phyloP scores from a whole-genome alignment of 2,888 invertebrate species.

The Tillus elongatus region DNA sequence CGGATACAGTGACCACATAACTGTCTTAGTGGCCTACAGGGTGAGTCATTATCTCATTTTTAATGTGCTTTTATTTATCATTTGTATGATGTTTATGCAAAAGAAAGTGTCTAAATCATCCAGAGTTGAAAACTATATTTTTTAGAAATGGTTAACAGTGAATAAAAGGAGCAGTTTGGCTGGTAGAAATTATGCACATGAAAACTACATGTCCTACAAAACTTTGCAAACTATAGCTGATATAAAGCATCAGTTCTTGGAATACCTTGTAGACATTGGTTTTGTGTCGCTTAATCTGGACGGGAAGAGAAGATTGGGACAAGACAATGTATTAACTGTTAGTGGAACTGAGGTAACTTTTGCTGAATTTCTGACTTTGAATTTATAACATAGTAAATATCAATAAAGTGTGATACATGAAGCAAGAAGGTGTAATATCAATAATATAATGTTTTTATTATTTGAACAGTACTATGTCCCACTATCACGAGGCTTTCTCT shows the following conservation, averaged over 20 bases:
- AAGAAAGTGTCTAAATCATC: no score
- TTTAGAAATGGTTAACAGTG: conserved; percentile 70
- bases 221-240: conserved; percentile 78
- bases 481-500: no score
- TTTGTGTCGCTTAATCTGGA: conserved; percentile 64
- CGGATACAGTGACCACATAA: conserved; percentile 82
- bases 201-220: conserved; percentile 74
- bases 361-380: not conserved
- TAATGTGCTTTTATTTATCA: not conserved
- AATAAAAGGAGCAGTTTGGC: conserved; percentile 58
- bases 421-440: no score
- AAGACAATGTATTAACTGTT: conserved; percentile 51
- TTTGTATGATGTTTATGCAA: no score
- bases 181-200: conserved; percentile 69
- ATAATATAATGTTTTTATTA: no score
- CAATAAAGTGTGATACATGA: no score
- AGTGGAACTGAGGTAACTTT: conserved; percentile 28
- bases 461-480: no score
- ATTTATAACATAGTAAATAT: no score
- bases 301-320: conserved; percentile 45
- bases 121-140: no score
- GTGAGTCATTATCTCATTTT: conserved; percentile 42
- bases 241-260: conserved; percentile 73
- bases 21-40: conserved; percentile 74
- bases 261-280: conserved; percentile 66